These are phyloP conservation scores for Isotomurus palustris DNA, from an alignment of 2,888 invertebrate species.

Conservation along the genomic window DNA sequence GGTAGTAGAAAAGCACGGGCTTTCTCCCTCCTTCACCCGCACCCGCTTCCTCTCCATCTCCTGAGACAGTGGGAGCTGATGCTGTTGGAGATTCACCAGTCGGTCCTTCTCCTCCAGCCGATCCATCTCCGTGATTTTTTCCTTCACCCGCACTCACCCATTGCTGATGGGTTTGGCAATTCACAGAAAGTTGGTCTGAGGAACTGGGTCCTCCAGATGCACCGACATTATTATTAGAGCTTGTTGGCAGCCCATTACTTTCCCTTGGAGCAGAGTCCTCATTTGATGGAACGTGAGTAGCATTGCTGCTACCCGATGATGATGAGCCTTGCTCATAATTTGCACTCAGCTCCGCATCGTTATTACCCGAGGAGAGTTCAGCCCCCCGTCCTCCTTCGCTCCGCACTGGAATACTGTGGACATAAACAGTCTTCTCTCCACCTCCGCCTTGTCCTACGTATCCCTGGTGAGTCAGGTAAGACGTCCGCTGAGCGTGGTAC, in stretches of 20 bases:
- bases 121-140: background rate
- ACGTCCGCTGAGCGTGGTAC: slow-evolving; percentile 45
- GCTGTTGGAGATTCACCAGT: slow-evolving; percentile 3
- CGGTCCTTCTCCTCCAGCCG: background rate
- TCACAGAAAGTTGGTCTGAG: slow-evolving; percentile 6
- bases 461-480: slow-evolving; percentile 44
- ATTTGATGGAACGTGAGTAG: background rate
- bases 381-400: too few species aligned
- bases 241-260: slow-evolving; percentile 1
- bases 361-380: too few species aligned
- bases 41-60: slow-evolving; percentile 2
- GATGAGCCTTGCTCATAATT: too few species aligned
- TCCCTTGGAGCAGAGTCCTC: background rate
- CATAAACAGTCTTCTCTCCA: slow-evolving; percentile 28
- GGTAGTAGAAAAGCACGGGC: slow-evolving; percentile 36
- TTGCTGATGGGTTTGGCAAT: slow-evolving; percentile 17
- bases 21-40: slow-evolving; percentile 20
- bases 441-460: slow-evolving; percentile 21
- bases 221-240: background rate
- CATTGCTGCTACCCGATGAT: too few species aligned
- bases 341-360: too few species aligned
- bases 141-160: slow-evolving; percentile 10
- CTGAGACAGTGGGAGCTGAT: background rate
- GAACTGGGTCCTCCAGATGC: too few species aligned
- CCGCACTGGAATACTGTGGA: slow-evolving; percentile 34